Base-by-base conservation (phyloP, 2,888 invertebrate species). In the Trileptium ribeirensis region DNA sequence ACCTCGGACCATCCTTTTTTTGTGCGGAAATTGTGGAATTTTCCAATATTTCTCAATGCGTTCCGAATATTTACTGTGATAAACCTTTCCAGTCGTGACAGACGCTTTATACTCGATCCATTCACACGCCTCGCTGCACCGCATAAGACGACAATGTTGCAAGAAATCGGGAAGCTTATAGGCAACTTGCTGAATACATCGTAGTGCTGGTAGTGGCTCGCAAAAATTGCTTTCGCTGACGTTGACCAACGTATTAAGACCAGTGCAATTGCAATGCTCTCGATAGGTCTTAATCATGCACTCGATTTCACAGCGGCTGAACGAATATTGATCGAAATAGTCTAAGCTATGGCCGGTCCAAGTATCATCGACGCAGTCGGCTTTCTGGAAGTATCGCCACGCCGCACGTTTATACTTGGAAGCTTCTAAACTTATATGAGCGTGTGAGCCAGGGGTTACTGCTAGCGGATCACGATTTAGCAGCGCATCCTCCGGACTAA, bases 401-500 rank as follows among this genome's bases (percentile, higher is more conserved):
- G 34, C 36, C 77, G n/a, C 77, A 38, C 37, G 36, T 29, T 29
- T 2, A 36, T 75, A 29, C n/a, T 29, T 29, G 2, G 39, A 24
- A 8, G 77, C 77, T 33, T 75, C 38, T 38, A 75, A 24, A 38
- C 37, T 38, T n/a, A 75, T n/a, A 36, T 78, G 79, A 24, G 79
- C 79, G 31, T 78, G 79, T 24, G 24, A 24, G n/a, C 79, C 79
- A 2, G 67, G 64, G 19, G 24, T 39, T 8, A 78, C 31, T 3
- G 67, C 79, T 29, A 67, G 31, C 24, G 79, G 79, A 33, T 78
- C 39, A 39, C 64, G 40, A 15, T 78, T 67, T 2, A 78, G 29
- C n/a, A 78, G 29, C 24, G 79, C 79, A 67, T 78, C 79, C 29
- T 67, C 64, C 2, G 79, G 79, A 15, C 29, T 67, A 3, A 78